Evolutionary conservation across 2,113 vertebrate genomes (phyloP).

Genomic region (Vulpes vulpes): DNA sequence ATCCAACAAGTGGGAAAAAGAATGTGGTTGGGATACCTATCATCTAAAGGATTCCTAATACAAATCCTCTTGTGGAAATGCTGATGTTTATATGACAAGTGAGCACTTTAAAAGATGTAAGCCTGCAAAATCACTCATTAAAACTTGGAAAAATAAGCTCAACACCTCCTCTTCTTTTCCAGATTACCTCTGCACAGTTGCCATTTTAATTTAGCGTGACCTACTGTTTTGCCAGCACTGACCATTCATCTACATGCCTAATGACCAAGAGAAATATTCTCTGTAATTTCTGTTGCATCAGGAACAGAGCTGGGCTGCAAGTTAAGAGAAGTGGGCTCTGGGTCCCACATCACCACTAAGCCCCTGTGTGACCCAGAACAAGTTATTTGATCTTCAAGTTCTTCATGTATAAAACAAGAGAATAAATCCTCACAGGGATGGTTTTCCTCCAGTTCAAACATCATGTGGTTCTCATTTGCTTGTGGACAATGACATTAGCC

Average conservation of each 20-base stretch:
- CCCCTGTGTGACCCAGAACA: neutral
- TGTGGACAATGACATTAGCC: slow-evolving; percentile 51
- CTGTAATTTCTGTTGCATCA: neutral
- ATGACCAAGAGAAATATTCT: neutral
- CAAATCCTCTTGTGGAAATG: neutral
- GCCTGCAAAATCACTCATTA: neutral
- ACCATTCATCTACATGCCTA: neutral
- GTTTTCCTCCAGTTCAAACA: slow-evolving; percentile 52
- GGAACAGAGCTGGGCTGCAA: neutral
- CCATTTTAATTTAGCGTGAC: slow-evolving; percentile 15
- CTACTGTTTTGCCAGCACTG: neutral
- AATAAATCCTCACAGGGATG: slow-evolving; percentile 6
- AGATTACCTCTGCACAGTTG: neutral
- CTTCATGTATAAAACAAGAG: slow-evolving; percentile 58
- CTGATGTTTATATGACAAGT: neutral
- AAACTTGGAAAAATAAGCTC: neutral
- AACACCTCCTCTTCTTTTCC: neutral
- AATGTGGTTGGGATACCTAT: neutral
- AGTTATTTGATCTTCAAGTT: slow-evolving; percentile 9
- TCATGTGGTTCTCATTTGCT: slow-evolving; percentile 53
- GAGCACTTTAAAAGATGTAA: neutral
- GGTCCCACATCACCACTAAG: neutral
- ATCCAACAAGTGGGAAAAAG: neutral
- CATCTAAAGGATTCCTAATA: neutral
- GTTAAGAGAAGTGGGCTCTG: neutral